Conservation (phyloP, 2,888 invertebrate species). For the Euzophera pinguis region DNA sequence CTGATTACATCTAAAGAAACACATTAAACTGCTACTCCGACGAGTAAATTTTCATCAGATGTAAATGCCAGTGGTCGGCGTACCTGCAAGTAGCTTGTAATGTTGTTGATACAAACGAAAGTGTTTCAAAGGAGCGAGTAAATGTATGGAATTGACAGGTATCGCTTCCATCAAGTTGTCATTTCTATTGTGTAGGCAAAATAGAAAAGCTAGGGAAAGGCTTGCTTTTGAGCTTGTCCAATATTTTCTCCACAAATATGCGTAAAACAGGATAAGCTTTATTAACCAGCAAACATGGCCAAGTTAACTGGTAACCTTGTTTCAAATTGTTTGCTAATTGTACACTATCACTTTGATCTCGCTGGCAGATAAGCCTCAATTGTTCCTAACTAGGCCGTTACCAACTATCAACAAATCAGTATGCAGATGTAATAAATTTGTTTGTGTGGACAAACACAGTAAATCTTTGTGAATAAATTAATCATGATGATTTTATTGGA, state of each 20-base stretch:
- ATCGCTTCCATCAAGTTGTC: too few species aligned
- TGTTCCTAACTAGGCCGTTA: slow-evolving; percentile 7
- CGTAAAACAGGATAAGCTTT: neutral
- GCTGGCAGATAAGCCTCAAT: neutral
- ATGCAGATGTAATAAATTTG: neutral
- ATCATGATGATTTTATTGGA: neutral
- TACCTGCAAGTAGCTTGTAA: too few species aligned
- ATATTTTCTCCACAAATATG: neutral
- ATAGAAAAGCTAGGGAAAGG: neutral
- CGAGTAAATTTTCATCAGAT: too few species aligned
- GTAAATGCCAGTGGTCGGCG: too few species aligned
- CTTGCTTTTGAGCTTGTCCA: neutral
- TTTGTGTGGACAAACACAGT: neutral
- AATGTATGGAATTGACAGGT: too few species aligned
- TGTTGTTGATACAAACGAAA: too few species aligned
- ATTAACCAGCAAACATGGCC: slow-evolving; percentile 1
- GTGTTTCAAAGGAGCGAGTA: too few species aligned
- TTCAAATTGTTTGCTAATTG: slow-evolving; percentile 8
- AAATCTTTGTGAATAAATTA: neutral
- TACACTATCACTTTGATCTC: slow-evolving; percentile 5
- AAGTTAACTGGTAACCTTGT: slow-evolving; percentile 2
- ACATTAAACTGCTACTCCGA: too few species aligned
- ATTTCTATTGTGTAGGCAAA: too few species aligned
- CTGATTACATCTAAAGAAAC: too few species aligned
- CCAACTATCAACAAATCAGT: neutral